phyloP scores from a whole-genome alignment of 2,888 invertebrate genomes.

The Homarus gammarus region DNA sequence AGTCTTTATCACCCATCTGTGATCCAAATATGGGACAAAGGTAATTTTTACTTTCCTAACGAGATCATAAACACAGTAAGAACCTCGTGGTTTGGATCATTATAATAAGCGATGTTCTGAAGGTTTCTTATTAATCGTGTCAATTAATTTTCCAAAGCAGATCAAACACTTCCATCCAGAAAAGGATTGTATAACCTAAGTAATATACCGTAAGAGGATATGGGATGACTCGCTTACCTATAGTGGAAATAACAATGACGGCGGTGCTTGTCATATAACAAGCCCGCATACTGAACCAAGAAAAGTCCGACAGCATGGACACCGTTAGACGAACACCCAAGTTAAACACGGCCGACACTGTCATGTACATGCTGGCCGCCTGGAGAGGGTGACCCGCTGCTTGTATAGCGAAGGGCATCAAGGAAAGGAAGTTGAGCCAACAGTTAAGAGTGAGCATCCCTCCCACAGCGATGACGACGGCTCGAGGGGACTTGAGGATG shows the following conservation, averaged over 20 bases:
- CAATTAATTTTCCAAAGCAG: no score
- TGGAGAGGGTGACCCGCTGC: conserved; percentile 49
- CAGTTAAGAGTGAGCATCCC: conserved; percentile 28
- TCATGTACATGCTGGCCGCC: conserved; percentile 53
- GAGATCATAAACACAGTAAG: no score
- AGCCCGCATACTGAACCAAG: conserved; percentile 45
- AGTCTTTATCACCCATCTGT: no score
- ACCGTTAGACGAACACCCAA: conserved; percentile 29
- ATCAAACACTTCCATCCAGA: no score
- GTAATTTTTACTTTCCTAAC: no score
- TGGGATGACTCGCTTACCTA: no score
- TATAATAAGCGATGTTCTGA: no score
- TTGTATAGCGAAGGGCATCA: conserved; percentile 56
- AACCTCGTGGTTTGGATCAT: no score
- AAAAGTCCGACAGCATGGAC: conserved; percentile 34
- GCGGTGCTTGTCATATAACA: conserved; percentile 32
- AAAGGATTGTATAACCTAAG: no score
- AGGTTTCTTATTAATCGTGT: no score
- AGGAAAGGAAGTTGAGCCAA: conserved; percentile 27
- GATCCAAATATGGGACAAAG: no score
- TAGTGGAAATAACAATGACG: not conserved
- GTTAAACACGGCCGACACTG: conserved; percentile 42
- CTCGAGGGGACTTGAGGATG: conserved; percentile 23
- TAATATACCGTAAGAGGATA: no score
- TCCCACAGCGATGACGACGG: conserved; percentile 44